Conservation (phyloP, 2,113 vertebrate species). For the Hippocampus guttulatus region DNA sequence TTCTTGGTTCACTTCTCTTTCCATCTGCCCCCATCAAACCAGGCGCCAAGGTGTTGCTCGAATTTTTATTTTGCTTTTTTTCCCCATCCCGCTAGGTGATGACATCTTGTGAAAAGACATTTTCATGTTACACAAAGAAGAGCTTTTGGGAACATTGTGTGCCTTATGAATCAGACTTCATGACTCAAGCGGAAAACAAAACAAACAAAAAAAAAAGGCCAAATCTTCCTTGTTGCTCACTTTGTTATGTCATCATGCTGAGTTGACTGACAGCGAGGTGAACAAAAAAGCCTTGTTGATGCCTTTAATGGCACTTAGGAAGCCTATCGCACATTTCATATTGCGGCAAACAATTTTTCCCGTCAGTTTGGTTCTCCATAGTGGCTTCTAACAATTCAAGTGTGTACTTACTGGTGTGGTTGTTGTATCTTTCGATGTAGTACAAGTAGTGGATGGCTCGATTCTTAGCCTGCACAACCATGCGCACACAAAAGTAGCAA, state of each 20-base stretch:
- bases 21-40: background rate
- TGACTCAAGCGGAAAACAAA: background rate
- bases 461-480: slow-evolving; percentile 84
- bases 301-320: background rate
- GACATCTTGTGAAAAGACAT: background rate
- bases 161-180: background rate
- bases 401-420: slow-evolving; percentile 84
- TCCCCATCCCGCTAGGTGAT: background rate
- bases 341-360: background rate
- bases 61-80: no score
- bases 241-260: background rate
- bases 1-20: background rate
- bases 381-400: background rate
- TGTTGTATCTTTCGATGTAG: slow-evolving; percentile 82
- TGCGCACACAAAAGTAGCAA: background rate
- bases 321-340: background rate
- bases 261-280: background rate
- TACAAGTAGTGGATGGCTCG: slow-evolving; percentile 82
- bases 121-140: slow-evolving; percentile 13
- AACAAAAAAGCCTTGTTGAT: background rate
- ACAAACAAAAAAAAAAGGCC: background rate
- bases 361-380: background rate
- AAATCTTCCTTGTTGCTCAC: background rate
- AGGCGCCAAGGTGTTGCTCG: no score
- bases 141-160: background rate